phyloP scores from a whole-genome alignment of 1,140 invertebrate species.

The Bombus polaris region DNA sequence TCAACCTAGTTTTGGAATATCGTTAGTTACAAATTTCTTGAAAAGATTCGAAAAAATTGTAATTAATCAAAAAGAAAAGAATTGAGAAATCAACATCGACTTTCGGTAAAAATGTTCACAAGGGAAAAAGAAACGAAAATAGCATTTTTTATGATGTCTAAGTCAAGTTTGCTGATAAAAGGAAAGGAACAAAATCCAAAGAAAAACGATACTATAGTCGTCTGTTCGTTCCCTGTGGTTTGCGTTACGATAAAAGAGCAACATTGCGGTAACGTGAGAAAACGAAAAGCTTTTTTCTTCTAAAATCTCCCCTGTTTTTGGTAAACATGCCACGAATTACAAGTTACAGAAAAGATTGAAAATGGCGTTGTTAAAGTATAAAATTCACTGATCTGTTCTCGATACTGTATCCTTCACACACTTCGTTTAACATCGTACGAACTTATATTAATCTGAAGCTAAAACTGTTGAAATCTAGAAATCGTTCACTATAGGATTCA shows the following conservation, averaged over 20 bases:
- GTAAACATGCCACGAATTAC: neutral
- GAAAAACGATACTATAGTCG: neutral
- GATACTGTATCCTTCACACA: neutral
- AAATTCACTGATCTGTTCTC: too few species aligned
- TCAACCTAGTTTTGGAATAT: too few species aligned
- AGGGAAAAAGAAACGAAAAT: neutral
- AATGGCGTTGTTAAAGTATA: neutral
- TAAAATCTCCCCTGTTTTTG: neutral
- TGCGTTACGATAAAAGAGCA: conserved; percentile 1
- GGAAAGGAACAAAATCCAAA: neutral
- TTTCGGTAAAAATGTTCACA: too few species aligned
- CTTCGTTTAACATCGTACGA: neutral
- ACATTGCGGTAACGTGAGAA: neutral
- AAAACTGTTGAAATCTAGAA: neutral
- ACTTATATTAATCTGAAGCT: too few species aligned
- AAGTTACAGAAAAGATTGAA: too few species aligned
- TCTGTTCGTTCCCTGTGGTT: neutral
- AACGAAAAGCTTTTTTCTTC: conserved; percentile 16
- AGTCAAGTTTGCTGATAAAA: neutral
- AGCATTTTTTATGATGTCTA: neutral
- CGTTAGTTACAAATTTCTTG: too few species aligned
- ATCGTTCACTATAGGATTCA: neutral
- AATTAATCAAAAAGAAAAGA: too few species aligned
- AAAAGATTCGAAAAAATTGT: too few species aligned
- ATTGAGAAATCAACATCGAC: too few species aligned